Evolutionary conservation across 2,888 invertebrate species (phyloP), one percentile per base, ranked within the genome.

Genomic region (Choristoneura rosaceana): DNA sequence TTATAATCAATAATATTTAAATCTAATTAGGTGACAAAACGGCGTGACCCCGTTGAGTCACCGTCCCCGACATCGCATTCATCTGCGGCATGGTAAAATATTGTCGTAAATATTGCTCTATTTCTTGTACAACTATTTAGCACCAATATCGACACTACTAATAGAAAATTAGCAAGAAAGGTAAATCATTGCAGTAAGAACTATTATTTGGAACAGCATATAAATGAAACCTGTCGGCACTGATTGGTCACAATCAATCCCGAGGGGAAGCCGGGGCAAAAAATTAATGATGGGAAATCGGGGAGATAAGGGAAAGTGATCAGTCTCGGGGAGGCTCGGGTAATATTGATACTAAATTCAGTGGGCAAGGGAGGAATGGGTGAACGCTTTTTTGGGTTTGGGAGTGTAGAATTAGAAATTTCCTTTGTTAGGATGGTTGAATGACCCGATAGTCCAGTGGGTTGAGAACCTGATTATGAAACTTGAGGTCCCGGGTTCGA

Each of bases 241-340:
- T 86, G 89, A 90, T 90, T 89, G 88, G 84, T 69, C 79, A 82
- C 88, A 84, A 90, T 90, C 89, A 87, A 90, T 89, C 81, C 67
- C 69, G 76, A 81, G 77, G 78, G 80, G 79, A 81, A 76, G 75
- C 64, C 63, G 74, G 80, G 78, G 81, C 80, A 87, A 90, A 89
- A 89, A 90, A 90, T 87, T 90, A 90, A 90, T 90, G 89, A 90
- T 85, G 81, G 85, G 82, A 85, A 85, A 87, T 84, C 81, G 79
- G 81, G 81, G 77, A 83, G 87, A 88, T 84, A 86, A 83, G 84
- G 83, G 78, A 80, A 84, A 85, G 83, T 83, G 80, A 84, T 86
- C 85, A 80, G 79, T 82, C 79, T 77, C 74, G 38, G 81, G 83
- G 83, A 80, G 80, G 78, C 69, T 73, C 81, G 80, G 82, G 82